Conservation (phyloP, 2,113 vertebrate genomes). For the Rana temporaria region DNA sequence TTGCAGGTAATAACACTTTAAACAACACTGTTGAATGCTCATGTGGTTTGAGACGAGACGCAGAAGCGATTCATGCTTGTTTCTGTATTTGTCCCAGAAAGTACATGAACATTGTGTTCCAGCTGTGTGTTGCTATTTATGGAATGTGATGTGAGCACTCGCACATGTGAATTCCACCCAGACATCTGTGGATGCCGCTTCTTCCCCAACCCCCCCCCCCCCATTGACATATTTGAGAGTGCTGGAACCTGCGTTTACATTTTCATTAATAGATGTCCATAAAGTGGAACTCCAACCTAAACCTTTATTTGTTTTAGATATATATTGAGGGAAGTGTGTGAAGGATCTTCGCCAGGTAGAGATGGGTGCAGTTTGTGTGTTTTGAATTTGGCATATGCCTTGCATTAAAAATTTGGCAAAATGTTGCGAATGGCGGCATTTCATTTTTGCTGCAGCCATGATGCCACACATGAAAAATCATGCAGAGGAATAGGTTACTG, state of each 20-base stretch:
- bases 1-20: background rate
- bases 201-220: too few relatives aligned
- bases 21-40: background rate
- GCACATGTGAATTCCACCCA: conserved; percentile 41
- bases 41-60: background rate
- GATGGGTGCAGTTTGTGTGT: too few relatives aligned
- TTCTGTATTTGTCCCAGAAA: conserved; percentile 8
- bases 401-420: too few relatives aligned
- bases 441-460: too few relatives aligned
- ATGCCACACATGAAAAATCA: too few relatives aligned
- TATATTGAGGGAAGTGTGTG: too few relatives aligned
- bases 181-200: conserved; percentile 10
- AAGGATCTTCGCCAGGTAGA: too few relatives aligned
- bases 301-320: too few relatives aligned
- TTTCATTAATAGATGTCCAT: background rate
- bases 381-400: too few relatives aligned
- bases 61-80: conserved; percentile 5
- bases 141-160: conserved; percentile 37
- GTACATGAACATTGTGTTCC: conserved; percentile 42
- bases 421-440: too few relatives aligned
- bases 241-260: conserved; percentile 3
- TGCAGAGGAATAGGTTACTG: too few relatives aligned
- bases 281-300: background rate
- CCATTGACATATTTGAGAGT: background rate
- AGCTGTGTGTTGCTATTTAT: conserved; percentile 16